Conservation (phyloP, 2,888 invertebrate species). For the Hecatera dysodea region DNA sequence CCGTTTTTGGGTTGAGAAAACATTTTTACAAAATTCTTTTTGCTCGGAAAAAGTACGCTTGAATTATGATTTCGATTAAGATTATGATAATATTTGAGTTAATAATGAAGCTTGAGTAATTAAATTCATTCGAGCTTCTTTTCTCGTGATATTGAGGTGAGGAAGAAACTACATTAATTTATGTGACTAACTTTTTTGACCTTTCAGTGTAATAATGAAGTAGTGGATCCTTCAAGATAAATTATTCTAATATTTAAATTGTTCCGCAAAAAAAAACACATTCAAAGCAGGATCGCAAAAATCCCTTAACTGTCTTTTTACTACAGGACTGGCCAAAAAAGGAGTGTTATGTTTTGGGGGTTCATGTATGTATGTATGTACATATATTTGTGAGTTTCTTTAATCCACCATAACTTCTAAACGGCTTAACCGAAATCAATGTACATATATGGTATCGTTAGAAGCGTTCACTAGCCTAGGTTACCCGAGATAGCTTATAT, state of each 20-base stretch:
- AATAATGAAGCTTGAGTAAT: slow-evolving; percentile 38
- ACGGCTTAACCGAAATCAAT: too few species aligned
- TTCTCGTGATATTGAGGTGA: slow-evolving; percentile 28
- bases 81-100: slow-evolving; percentile 46
- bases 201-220: neutral
- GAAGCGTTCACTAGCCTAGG: too few species aligned
- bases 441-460: too few species aligned
- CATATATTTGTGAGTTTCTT: too few species aligned
- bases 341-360: too few species aligned
- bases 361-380: too few species aligned
- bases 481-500: too few species aligned
- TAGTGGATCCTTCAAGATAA: neutral
- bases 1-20: slow-evolving; percentile 20
- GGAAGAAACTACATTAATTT: neutral
- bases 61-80: slow-evolving; percentile 32
- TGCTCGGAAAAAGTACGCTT: slow-evolving; percentile 15
- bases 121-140: slow-evolving; percentile 10
- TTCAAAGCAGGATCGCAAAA: too few species aligned
- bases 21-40: slow-evolving; percentile 13
- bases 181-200: neutral
- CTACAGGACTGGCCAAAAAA: too few species aligned
- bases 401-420: too few species aligned
- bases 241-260: neutral
- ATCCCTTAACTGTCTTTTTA: too few species aligned
- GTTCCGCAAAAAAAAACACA: neutral